Percentiles rank a stretch among this genome's conserved stretches.
Evolutionary conservation across 2,113 vertebrate species (phyloP).

Genomic region (Rana temporaria): DNA sequence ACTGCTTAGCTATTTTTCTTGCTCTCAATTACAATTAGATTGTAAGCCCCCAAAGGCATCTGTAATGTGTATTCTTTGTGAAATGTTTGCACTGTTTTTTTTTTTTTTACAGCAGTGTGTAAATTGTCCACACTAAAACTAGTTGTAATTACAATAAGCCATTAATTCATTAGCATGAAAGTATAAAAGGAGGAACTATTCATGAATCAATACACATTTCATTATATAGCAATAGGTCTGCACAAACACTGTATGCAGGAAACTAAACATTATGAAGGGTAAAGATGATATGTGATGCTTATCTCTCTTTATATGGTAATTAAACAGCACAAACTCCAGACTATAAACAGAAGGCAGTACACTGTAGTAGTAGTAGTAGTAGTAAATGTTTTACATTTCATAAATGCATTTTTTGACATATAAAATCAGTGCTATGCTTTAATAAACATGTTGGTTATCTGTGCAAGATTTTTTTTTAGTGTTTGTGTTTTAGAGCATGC

Average conservation of each 20-base stretch:
- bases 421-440: constrained; percentile 7
- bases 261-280: constrained; percentile 43
- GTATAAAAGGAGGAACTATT: background rate
- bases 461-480: background rate
- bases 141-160: background rate
- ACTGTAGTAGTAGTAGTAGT: constrained; percentile 1
- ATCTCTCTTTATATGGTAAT: constrained; percentile 42
- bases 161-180: background rate
- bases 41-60: background rate
- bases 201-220: background rate
- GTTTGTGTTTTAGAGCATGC: constrained; percentile 9
- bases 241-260: constrained; percentile 9
- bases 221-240: constrained; percentile 1
- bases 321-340: constrained; percentile 28
- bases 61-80: background rate
- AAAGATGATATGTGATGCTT: constrained; percentile 31
- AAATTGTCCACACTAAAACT: background rate
- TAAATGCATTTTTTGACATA: constrained; percentile 2
- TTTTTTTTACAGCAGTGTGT: background rate
- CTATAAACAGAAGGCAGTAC: constrained; percentile 29
- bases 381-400: constrained; percentile 37
- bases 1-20: background rate
- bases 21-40: background rate
- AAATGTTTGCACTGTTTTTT: background rate
- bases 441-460: background rate